Evolutionary conservation across 2,888 invertebrate genomes (phyloP), one percentile per base, ranked within the genome.

Genomic region (Drosophila birchii): DNA sequence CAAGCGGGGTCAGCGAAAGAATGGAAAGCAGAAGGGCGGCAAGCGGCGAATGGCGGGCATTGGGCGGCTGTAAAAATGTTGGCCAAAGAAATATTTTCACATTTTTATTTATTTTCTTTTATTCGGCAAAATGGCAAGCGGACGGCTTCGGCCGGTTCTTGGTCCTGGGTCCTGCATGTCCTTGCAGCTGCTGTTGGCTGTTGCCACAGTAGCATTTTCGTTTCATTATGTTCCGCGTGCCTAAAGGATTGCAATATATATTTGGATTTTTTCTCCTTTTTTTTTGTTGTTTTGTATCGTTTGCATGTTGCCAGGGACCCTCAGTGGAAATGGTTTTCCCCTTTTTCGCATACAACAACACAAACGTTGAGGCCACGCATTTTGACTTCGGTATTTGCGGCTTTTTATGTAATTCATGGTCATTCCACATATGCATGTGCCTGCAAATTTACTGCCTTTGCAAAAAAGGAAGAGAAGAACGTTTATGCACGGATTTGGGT

Each of bases 151-250:
- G 67, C 41, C 34, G 43, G 44, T 32, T 29, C 58, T 55, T 41
- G 49, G 63, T 59, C 45, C 68, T 43, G 47, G 56, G 59, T 56
- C 54, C 66, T 29, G 29, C 16, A 43, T 72, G 76, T 66, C 76
- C 79, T 70, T 78, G 70, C 68, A 71, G 58, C 74, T 73, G 72
- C 39, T 62, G 62, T 63, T 79, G 54, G 39, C 63, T 60, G 61
- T 58, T 68, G 66, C 71, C 76, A 83, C 78, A 78, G 84, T 78
- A 81, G 85, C 85, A 84, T 90, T 90, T 90, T 82, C 88, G 84
- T 89, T 90, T 90, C 88, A 90, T 90, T 90, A 90, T 86, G 81
- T 81, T 82, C 77, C 79, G 86, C 84, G 85, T 83, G 91, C 90
- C 90, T 86, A 89, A 90, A 90, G 90, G 88, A 88, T 88, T 84